Conservation (phyloP, 2,888 invertebrate genomes). For the Drosophila nigricruria region DNA sequence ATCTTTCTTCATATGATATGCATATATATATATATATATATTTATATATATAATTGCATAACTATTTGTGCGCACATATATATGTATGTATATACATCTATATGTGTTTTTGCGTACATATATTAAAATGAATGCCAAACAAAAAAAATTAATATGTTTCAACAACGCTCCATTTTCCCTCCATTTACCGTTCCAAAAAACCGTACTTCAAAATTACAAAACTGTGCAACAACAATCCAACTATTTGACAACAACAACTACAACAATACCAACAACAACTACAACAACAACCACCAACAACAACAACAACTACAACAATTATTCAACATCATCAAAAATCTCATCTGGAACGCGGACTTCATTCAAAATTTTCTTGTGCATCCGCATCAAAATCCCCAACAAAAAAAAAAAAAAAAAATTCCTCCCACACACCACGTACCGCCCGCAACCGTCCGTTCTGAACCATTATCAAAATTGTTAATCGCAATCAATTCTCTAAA, state of each 20-base stretch:
- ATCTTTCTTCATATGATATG: constrained; percentile 47
- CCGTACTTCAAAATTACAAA: constrained; percentile 61
- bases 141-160: constrained; percentile 54
- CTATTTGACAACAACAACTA: constrained; percentile 50
- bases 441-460: constrained; percentile 52
- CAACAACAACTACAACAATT: constrained; percentile 48
- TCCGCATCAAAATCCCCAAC: constrained; percentile 55
- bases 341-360: constrained; percentile 69
- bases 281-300: constrained; percentile 51
- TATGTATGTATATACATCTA: constrained; percentile 10
- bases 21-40: constrained; percentile 2
- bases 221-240: constrained; percentile 51
- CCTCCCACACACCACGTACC: constrained; percentile 34
- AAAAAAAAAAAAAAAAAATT: constrained; percentile 1
- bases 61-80: constrained; percentile 19
- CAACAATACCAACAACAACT: constrained; percentile 48
- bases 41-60: constrained; percentile 11
- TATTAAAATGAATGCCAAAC: constrained; percentile 41
- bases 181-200: constrained; percentile 53
- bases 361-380: constrained; percentile 69
- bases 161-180: constrained; percentile 72
- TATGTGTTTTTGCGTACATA: constrained; percentile 28
- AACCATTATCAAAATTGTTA: constrained; percentile 46
- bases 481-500: constrained; percentile 43
- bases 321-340: constrained; percentile 58